Evolutionary conservation across 1,140 invertebrate species (phyloP).

Genomic region (Scaptomyza graminum): DNA sequence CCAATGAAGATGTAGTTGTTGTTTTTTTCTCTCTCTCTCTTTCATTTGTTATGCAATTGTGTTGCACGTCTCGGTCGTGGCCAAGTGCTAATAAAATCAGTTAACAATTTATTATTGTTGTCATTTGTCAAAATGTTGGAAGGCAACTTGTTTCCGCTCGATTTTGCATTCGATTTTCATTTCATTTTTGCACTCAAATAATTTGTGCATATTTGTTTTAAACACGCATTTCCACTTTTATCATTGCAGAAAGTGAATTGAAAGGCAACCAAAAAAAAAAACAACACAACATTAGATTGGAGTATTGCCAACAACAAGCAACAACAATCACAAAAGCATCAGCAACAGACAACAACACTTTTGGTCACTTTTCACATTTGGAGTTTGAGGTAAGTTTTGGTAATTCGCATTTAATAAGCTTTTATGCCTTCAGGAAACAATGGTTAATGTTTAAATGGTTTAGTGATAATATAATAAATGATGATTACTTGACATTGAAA

Average conservation of each 20-base stretch:
- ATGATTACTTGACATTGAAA: constrained; percentile 31
- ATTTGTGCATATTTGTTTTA: constrained; percentile 40
- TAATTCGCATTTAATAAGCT: constrained; percentile 27
- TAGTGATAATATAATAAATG: constrained; percentile 22
- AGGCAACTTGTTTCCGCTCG: constrained; percentile 45
- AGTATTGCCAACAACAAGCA: constrained; percentile 17
- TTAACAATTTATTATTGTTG: constrained; percentile 45
- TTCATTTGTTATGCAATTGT: constrained; percentile 67
- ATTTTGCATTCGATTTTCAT: constrained; percentile 34
- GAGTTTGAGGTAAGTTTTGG: constrained; percentile 17
- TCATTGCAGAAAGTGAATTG: constrained; percentile 45
- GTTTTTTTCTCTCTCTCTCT: constrained; percentile 57
- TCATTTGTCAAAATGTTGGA: constrained; percentile 55
- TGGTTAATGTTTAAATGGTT: constrained; percentile 6
- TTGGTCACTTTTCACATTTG: constrained; percentile 33
- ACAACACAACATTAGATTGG: constrained; percentile 17
- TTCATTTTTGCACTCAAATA: constrained; percentile 13
- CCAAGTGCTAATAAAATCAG: constrained; percentile 72
- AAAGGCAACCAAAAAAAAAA: no score
- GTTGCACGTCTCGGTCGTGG: neutral
- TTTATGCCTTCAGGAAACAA: constrained; percentile 7
- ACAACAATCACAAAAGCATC: neutral
- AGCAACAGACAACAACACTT: neutral
- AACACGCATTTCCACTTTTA: constrained; percentile 37
- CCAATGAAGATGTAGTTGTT: constrained; percentile 16